These are phyloP conservation scores for Acanthosepion lycidas DNA, from an alignment of 2,888 invertebrate genomes.

Conservation along the genomic window DNA sequence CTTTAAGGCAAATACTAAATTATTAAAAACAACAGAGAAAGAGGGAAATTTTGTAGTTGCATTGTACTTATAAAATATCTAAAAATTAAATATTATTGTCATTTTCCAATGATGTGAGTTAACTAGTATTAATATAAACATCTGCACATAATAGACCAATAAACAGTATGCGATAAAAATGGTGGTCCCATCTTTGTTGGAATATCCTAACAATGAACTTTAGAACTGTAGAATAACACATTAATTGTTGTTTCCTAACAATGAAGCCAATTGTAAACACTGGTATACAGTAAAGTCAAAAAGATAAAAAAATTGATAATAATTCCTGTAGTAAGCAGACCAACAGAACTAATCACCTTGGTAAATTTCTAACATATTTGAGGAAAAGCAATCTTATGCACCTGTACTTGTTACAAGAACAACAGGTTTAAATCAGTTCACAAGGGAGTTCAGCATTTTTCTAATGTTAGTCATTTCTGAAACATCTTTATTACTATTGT, in stretches of 20 bases:
- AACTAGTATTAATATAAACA: no score
- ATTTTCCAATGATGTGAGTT: no score
- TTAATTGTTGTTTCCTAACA: not conserved
- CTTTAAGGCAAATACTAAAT: no score
- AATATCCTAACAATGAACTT: not conserved
- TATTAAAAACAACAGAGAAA: no score
- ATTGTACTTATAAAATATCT: no score
- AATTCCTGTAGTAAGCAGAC: not conserved
- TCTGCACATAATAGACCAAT: no score
- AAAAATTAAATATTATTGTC: no score
- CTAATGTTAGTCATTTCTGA: not conserved
- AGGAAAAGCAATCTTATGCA: not conserved
- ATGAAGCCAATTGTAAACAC: not conserved
- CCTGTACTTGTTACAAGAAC: not conserved
- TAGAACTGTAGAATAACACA: not conserved
- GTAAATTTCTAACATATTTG: not conserved
- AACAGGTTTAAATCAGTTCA: not conserved
- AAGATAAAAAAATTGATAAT: not conserved
- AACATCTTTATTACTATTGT: not conserved
- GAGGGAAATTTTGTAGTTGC: no score
- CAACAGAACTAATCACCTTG: not conserved
- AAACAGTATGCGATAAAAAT: no score
- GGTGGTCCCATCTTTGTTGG: not conserved
- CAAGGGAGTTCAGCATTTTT: not conserved
- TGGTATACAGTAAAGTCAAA: not conserved